phyloP scores from a whole-genome alignment of 2,797 vertebrate genomes.

The Parambassis ranga region DNA sequence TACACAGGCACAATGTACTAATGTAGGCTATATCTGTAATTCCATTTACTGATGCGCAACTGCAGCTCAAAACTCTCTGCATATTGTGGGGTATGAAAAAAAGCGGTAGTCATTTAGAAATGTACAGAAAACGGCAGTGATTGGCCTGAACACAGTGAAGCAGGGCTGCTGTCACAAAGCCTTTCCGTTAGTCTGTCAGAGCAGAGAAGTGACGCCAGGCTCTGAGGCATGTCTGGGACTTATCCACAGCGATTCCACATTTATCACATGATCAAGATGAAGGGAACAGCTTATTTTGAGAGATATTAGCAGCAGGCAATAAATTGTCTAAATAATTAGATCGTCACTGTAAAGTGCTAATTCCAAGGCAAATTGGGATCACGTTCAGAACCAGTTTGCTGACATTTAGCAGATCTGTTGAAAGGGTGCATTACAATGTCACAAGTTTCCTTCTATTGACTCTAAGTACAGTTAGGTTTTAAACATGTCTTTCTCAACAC shows the following conservation, averaged over 20 bases:
- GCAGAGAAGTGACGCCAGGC: conserved; percentile 66
- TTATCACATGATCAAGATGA: conserved; percentile 69
- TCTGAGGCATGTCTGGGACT: conserved; percentile 75
- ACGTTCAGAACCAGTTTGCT: conserved; percentile 84
- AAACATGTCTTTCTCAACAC: conserved; percentile 72
- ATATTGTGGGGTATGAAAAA: background rate
- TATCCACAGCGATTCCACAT: conserved; percentile 59
- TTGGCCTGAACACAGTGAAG: conserved; percentile 11
- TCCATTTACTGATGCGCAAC: background rate
- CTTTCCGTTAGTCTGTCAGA: conserved; percentile 46
- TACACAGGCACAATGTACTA: background rate
- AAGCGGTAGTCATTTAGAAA: conserved; percentile 16
- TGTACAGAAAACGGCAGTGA: conserved; percentile 11
- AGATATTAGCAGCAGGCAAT: conserved; percentile 77
- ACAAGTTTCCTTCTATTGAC: conserved; percentile 79
- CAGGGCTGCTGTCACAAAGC: conserved; percentile 62
- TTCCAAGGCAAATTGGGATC: conserved; percentile 86
- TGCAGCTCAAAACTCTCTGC: background rate
- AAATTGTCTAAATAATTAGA: conserved; percentile 84
- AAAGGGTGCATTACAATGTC: conserved; percentile 77
- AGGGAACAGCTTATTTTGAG: conserved; percentile 74
- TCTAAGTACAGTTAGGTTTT: conserved; percentile 78
- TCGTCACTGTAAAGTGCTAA: conserved; percentile 77
- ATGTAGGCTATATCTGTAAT: background rate
- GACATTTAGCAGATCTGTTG: conserved; percentile 85